phyloP scores from a whole-genome alignment of 1,140 invertebrate genomes.

The Chironomus tepperi region DNA sequence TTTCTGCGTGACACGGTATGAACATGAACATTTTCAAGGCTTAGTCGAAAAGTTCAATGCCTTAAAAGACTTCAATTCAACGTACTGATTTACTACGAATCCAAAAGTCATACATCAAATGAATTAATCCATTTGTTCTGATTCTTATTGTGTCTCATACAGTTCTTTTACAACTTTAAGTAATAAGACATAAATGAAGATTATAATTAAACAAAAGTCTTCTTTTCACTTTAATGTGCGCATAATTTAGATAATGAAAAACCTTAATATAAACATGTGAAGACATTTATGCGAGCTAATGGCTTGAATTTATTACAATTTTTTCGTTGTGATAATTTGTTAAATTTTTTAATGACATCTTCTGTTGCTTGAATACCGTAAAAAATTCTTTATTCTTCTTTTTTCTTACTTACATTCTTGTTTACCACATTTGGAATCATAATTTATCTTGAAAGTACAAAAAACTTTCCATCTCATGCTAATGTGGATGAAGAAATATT shows the following conservation, averaged over 20 bases:
- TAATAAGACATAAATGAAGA: background rate
- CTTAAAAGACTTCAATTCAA: too few relatives aligned
- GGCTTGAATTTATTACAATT: background rate
- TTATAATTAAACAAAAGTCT: background rate
- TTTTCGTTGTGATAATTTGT: slow-evolving; percentile 4
- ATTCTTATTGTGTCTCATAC: background rate
- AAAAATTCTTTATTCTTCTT: background rate
- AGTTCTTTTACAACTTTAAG: background rate
- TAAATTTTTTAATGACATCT: slow-evolving; percentile 5
- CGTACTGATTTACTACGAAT: too few relatives aligned
- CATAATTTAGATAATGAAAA: slow-evolving; percentile 10
- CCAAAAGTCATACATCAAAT: too few relatives aligned
- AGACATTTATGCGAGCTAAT: background rate
- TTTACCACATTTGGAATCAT: too few relatives aligned
- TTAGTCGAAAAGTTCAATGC: too few relatives aligned
- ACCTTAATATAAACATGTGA: background rate
- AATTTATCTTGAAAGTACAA: background rate
- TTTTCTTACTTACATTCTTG: background rate
- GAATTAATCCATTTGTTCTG: background rate
- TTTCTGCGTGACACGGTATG: too few relatives aligned
- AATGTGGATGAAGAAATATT: background rate
- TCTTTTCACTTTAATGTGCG: background rate
- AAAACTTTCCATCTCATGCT: background rate
- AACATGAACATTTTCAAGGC: too few relatives aligned
- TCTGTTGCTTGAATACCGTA: background rate